Conservation (phyloP, 2,113 vertebrate genomes). For the Sebastes schlegelii region DNA sequence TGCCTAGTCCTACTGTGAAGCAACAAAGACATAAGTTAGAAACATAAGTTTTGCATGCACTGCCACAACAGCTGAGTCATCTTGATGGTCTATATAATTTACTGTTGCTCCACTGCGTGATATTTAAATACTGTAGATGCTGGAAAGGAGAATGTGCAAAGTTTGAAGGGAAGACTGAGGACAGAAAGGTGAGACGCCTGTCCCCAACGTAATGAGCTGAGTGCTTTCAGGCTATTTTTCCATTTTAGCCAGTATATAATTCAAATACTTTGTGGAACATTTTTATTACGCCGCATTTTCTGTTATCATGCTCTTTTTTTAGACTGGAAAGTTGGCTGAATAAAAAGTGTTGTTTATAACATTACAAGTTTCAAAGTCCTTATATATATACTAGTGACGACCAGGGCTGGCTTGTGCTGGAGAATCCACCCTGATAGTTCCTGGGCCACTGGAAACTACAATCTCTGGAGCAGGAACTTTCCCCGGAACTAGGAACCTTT, state of each 20-base stretch:
- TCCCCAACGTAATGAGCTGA: not conserved
- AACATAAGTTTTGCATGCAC: not conserved
- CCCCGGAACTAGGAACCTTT: too few species aligned
- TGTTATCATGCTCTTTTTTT: not conserved
- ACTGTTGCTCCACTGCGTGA: not conserved
- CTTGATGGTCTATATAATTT: not conserved
- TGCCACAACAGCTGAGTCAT: not conserved
- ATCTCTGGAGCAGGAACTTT: not conserved
- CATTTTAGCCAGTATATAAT: not conserved
- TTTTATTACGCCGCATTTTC: not conserved
- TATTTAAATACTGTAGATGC: slow-evolving; percentile 1
- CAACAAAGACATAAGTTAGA: not conserved
- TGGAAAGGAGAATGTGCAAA: not conserved
- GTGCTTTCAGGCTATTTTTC: not conserved
- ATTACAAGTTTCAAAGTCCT: not conserved
- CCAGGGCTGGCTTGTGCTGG: not conserved
- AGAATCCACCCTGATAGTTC: not conserved
- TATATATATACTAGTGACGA: not conserved
- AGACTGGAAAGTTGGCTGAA: not conserved
- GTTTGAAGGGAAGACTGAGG: not conserved
- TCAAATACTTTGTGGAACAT: not conserved
- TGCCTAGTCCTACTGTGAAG: not conserved
- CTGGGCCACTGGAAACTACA: not conserved
- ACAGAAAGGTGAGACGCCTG: not conserved
- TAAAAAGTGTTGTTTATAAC: not conserved